Base-by-base conservation (phyloP, 2,797 vertebrate genomes). In the Kryptolebias ocellatus region DNA sequence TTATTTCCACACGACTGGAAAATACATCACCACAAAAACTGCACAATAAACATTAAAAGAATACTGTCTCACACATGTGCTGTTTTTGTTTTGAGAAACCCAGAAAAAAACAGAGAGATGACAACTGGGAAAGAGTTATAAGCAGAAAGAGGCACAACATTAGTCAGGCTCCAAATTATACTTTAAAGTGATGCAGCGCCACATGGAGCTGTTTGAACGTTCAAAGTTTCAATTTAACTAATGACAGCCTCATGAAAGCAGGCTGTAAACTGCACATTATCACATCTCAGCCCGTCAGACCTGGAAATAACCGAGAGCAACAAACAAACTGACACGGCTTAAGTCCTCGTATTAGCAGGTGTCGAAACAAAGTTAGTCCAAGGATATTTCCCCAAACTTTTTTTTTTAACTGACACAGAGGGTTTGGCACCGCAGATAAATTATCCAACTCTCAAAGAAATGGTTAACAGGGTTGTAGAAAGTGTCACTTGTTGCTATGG, bases 281-380 rank as follows among this genome's bases (percentile, higher is more conserved):
- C 64, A 59, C 80, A 75, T 61, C 58, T 47, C 45, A 60, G 72
- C 67, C 79, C 44, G 45, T 60, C 64, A 18, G 34, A 51, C 45
- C 71, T 70, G 85, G 87, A 89, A 90, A 89, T 83, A 87, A 74
- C 78, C 70, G 55, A 83, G 80, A 83, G 54, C n/a, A 57, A 61
- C 70, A 60, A 71, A 77, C 67, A 61, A 71, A 77, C 68, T 70
- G 74, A 83, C 58, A n/a, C 39, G 29, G 46, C 9, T 60, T 50
- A 3, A 24, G 59, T 45, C 61, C 47, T 70, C 39, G 44, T 55
- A 60, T 50, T 67, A n/a, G 64, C 47, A 46, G 39, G 58, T 58
- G 64, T 28, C 60, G 62, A 73, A 72, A 78, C 66, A 64, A 64
- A 78, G 76, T 70, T 63, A 70, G 58, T 72, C 56, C 44, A 45